Conservation (phyloP, 2,113 vertebrate species). For the Ctenodactylus gundi region DNA sequence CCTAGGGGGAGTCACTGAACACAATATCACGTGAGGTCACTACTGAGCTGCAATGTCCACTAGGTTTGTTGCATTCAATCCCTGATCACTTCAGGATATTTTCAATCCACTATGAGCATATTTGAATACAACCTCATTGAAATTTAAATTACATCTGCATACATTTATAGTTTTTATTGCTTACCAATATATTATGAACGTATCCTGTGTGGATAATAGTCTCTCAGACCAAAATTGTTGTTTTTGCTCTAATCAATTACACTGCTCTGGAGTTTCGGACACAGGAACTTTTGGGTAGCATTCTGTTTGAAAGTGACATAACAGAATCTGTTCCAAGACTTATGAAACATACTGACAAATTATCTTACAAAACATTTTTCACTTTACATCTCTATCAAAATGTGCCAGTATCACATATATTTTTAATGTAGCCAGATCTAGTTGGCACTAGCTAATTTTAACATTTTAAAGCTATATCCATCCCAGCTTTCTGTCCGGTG, state of each 20-base stretch:
- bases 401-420: background rate
- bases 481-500: background rate
- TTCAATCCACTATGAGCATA: background rate
- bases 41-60: background rate
- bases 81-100: background rate
- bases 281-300: background rate
- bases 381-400: slow-evolving; percentile 26
- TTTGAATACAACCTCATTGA: background rate
- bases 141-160: background rate
- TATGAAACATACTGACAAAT: slow-evolving; percentile 8
- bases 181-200: background rate
- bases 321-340: background rate
- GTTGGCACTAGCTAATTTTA: background rate
- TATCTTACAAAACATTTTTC: slow-evolving; percentile 19
- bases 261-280: background rate
- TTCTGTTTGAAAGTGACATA: slow-evolving; percentile 9
- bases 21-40: fast-evolving
- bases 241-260: background rate
- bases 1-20: fast-evolving
- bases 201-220: background rate
- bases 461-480: background rate
- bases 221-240: background rate
- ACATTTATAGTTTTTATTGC: background rate
- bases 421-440: slow-evolving; percentile 20
- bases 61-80: background rate